These are phyloP conservation scores for Ornithoptera priamus DNA, from an alignment of 2,888 invertebrate species.

Conservation along the genomic window DNA sequence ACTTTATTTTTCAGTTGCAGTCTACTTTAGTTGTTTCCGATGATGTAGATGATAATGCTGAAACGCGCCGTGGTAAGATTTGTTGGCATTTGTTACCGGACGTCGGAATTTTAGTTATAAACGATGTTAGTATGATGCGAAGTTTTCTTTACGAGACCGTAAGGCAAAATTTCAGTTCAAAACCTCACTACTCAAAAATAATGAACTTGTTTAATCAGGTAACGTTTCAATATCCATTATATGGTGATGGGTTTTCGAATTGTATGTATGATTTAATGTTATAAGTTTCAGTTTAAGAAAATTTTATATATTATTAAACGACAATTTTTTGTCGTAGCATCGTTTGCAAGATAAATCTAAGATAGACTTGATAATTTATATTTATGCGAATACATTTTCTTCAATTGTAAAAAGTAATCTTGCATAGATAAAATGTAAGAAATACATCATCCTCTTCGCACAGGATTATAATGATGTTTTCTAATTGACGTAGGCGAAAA, in stretches of 20 bases:
- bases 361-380: no score
- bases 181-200: constrained; percentile 85
- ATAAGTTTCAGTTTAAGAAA: no score
- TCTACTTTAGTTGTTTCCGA: constrained; percentile 51
- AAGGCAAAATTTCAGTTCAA: constrained; percentile 84
- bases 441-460: no score
- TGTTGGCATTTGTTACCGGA: constrained; percentile 27
- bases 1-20: constrained; percentile 75
- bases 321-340: no score
- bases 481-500: background rate
- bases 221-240: background rate
- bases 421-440: no score
- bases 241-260: background rate
- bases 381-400: no score
- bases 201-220: constrained; percentile 80
- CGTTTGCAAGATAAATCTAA: no score
- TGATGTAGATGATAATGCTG: constrained; percentile 20
- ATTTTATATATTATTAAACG: no score
- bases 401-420: no score
- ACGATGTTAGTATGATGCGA: constrained; percentile 8
- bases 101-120: constrained; percentile 13
- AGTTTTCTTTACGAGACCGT: constrained; percentile 49
- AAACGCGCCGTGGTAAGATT: constrained; percentile 18
- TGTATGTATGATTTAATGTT: no score
- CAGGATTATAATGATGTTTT: no score